A percentile compares a stretch with the other conserved stretches of the same genome.
Conservation (phyloP, 2,888 invertebrate genomes). For the Heliconius sara region DNA sequence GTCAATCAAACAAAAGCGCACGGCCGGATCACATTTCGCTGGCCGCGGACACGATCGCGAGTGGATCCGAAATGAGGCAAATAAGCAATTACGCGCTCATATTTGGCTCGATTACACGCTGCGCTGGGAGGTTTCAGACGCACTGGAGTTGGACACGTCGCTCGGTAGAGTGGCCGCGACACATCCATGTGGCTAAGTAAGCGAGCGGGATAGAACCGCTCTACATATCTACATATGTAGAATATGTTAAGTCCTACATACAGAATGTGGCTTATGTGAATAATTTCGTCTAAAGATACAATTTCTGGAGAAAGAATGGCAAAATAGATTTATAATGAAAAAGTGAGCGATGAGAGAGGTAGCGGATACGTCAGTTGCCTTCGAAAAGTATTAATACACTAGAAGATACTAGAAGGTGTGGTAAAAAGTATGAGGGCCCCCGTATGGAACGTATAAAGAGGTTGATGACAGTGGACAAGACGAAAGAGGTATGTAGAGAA, state of each 20-base stretch:
- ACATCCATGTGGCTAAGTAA: constrained; percentile 18
- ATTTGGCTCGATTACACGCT: constrained; percentile 74
- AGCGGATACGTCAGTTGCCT: no score
- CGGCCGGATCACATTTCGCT: constrained; percentile 52
- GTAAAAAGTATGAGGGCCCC: no score
- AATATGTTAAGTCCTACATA: constrained; percentile 1
- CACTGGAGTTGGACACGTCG: constrained; percentile 52
- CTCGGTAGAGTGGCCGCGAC: constrained; percentile 45
- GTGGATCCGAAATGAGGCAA: constrained; percentile 79
- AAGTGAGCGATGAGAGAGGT: no score
- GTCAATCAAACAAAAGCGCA: constrained; percentile 44
- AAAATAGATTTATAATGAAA: no score
- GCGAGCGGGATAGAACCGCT: constrained; percentile 23
- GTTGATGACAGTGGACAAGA: no score
- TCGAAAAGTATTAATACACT: no score
- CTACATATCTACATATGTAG: neutral
- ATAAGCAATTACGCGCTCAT: constrained; percentile 79
- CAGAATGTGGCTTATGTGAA: neutral
- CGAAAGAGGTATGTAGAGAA: no score
- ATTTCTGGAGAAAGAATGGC: no score
- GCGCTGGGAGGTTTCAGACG: constrained; percentile 70
- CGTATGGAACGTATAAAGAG: no score
- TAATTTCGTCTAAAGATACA: neutral
- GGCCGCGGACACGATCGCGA: constrained; percentile 61
- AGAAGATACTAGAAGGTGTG: no score